phyloP scores from a whole-genome alignment of 2,888 invertebrate genomes.

The Microctonus hyperodae region DNA sequence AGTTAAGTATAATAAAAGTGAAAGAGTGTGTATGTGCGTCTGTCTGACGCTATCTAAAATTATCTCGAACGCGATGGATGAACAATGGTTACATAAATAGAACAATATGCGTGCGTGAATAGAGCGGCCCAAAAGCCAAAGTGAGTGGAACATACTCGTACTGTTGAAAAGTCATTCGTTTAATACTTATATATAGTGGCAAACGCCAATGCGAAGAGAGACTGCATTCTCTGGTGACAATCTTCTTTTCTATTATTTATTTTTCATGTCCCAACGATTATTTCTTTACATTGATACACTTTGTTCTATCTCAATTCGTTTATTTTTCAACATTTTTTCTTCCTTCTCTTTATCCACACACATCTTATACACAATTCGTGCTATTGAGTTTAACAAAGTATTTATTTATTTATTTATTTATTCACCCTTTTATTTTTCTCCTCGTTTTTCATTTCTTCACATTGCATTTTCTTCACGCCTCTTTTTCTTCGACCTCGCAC shows the following conservation, averaged over 20 bases:
- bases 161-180: slow-evolving; percentile 54
- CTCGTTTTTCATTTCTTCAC: not conserved
- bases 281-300: slow-evolving; percentile 30
- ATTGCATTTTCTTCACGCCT: slow-evolving; percentile 18
- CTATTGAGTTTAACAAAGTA: slow-evolving; percentile 8
- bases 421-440: not conserved
- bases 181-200: slow-evolving; percentile 3
- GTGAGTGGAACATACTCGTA: slow-evolving; percentile 41
- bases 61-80: slow-evolving; percentile 61
- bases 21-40: slow-evolving; percentile 28
- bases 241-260: not conserved
- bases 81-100: slow-evolving; percentile 64
- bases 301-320: slow-evolving; percentile 27
- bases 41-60: slow-evolving; percentile 55
- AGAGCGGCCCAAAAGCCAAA: slow-evolving; percentile 40
- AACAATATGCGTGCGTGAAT: slow-evolving; percentile 57
- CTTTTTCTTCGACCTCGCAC: slow-evolving; percentile 3
- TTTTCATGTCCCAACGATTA: not conserved
- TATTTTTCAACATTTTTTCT: slow-evolving; percentile 38
- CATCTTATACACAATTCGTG: slow-evolving; percentile 18
- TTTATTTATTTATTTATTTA: too few species aligned
- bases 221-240: slow-evolving; percentile 19
- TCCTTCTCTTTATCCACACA: slow-evolving; percentile 36
- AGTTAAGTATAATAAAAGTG: slow-evolving; percentile 20
- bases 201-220: slow-evolving; percentile 2